Conservation (phyloP, 2,113 vertebrate species). For the Gnathonemus longibarbis region DNA sequence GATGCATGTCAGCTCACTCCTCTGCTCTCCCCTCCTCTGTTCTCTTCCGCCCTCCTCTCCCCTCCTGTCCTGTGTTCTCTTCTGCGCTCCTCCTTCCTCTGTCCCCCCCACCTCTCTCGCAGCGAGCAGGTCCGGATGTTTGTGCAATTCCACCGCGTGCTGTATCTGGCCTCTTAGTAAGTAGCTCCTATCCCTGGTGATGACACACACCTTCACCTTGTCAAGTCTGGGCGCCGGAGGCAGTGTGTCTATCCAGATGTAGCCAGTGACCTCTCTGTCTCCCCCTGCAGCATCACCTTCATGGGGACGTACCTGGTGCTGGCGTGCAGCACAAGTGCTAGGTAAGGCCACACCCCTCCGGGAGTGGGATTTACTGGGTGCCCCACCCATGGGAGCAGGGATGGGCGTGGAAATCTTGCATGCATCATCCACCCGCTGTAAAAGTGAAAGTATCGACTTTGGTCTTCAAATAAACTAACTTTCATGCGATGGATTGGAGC, state of each 20-base stretch:
- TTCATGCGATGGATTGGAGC: background rate
- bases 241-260: background rate
- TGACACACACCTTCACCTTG: background rate
- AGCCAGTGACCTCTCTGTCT: background rate
- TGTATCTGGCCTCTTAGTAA: constrained; percentile 47
- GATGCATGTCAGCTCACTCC: background rate
- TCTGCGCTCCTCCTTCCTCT: background rate
- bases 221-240: background rate
- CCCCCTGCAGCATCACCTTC: constrained; percentile 36
- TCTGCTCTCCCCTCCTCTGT: background rate
- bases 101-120: constrained; percentile 8
- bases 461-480: background rate
- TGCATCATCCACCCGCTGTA: background rate
- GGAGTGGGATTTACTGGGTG: background rate
- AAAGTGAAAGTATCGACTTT: background rate
- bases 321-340: constrained; percentile 38
- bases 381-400: background rate
- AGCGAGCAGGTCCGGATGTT: constrained; percentile 38
- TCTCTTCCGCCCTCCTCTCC: background rate
- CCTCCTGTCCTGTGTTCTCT: background rate
- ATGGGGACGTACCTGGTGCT: constrained; percentile 41
- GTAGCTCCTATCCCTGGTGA: background rate
- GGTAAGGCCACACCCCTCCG: constrained; percentile 22
- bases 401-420: background rate
- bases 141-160: constrained; percentile 36